Evolutionary conservation across 1,140 invertebrate species (phyloP).

Genomic region (Platyscapa corneri): DNA sequence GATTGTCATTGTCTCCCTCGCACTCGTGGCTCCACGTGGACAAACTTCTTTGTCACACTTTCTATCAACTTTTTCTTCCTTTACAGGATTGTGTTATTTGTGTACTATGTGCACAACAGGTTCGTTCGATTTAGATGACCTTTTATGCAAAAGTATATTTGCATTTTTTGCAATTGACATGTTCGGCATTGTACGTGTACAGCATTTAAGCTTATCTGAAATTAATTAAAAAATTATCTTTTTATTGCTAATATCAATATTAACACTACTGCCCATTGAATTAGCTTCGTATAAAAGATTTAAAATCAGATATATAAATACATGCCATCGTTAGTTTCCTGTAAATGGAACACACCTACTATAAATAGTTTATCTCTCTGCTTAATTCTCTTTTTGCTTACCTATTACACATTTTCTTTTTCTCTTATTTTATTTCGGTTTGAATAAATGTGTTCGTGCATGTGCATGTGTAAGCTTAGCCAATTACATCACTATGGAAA

Average conservation of each 20-base stretch:
- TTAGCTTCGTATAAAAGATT: background rate
- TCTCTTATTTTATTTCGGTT: background rate
- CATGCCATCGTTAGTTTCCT: background rate
- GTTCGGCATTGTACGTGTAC: no score
- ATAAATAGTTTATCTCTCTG: background rate
- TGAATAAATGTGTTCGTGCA: background rate
- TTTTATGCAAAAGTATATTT: background rate
- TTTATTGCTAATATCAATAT: background rate
- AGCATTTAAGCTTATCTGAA: no score
- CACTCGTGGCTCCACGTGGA: conserved; percentile 13
- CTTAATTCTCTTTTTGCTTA: background rate
- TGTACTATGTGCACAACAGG: background rate
- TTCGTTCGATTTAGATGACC: background rate
- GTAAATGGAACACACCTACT: background rate
- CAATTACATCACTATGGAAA: background rate
- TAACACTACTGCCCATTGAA: background rate
- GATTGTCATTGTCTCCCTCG: conserved; percentile 52
- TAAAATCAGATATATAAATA: background rate
- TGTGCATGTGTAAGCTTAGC: no score
- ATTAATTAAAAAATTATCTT: background rate
- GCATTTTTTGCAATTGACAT: no score
- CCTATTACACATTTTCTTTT: background rate
- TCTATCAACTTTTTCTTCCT: background rate
- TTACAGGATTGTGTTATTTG: background rate
- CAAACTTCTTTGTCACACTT: background rate